These are phyloP conservation scores for Coremacera marginata DNA, from an alignment of 2,888 invertebrate genomes.

Conservation along the genomic window DNA sequence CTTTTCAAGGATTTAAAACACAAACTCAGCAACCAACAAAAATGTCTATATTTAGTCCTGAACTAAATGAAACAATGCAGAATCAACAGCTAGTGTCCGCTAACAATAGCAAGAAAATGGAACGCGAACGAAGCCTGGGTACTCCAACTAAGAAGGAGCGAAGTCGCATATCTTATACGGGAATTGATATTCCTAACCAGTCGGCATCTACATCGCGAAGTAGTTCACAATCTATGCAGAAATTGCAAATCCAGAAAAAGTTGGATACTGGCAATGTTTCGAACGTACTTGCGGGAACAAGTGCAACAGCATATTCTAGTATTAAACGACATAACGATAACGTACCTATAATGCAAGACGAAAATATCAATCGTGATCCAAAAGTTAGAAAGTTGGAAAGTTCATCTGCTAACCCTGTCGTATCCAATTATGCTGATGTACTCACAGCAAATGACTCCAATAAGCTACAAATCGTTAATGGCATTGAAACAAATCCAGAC, in stretches of 20 bases:
- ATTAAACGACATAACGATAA: conserved; percentile 60
- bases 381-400: conserved; percentile 64
- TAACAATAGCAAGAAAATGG: conserved; percentile 66
- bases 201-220: conserved; percentile 38
- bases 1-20: conserved; percentile 45
- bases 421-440: conserved; percentile 1
- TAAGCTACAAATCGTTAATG: conserved; percentile 71
- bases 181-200: conserved; percentile 40
- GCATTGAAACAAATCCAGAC: conserved; percentile 80
- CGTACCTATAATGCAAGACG: conserved; percentile 55
- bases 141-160: conserved; percentile 67
- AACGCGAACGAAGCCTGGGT: conserved; percentile 50
- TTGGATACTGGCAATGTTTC: conserved; percentile 40
- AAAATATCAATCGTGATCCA: conserved; percentile 59
- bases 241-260: conserved; percentile 47
- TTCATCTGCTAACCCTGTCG: conserved; percentile 9
- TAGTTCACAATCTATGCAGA: conserved; percentile 53
- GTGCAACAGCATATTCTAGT: conserved; percentile 43
- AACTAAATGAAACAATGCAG: conserved; percentile 60
- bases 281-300: conserved; percentile 54
- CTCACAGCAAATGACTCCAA: conserved; percentile 44
- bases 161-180: conserved; percentile 52
- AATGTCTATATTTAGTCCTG: conserved; percentile 68
- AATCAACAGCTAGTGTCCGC: conserved; percentile 42
- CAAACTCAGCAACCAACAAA: conserved; percentile 49